Base-by-base conservation (phyloP, 2,888 invertebrate species). In the Syrista parreyssii region DNA sequence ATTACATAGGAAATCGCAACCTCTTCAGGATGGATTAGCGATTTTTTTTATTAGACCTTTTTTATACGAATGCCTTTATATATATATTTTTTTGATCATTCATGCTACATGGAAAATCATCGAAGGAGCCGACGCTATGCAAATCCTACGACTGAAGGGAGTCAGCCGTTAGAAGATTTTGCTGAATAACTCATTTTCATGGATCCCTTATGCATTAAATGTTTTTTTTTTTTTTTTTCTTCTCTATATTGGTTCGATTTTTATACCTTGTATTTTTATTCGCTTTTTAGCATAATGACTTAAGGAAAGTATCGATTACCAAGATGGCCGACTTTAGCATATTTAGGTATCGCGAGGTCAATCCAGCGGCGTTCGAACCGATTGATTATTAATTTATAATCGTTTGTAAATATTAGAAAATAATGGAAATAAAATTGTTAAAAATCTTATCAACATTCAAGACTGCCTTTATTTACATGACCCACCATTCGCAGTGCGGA, bases 341-440 rank as follows among this genome's bases (percentile, higher is more conserved):
- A 55, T 55, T 55, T 55, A 55, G 55, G 55, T 55, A 55, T 55
- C 55, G 55, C 23, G 55, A 15, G 23, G 23, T 55, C 23, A 9
- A 55, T 55, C 9, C 23, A 55, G 23, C 9, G 55, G 40, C 40
- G 40, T 2, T 55, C 86, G 86, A 87, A 86, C 88, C 84, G 86
- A 86, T 86, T 84, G 83, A 86, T 86, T 87, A 85, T 88, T 89
- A 87, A 90, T 89, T 89, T 90, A 90, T 89, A 89, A 81, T 84
- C 85, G 85, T 84, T 79, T 89, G 90, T 90, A 90, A 89, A 90
- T 90, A 90, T 79, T 89, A 89, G 89, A 87, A 83, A 88, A 88
- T 89, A 86, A 88, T 87, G 79, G 82, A 55, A 90, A 90, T 90
- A 89, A 89, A 89, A 86, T 83, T 83, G 83, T 87, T 87, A 80